phyloP scores from a whole-genome alignment of 2,888 invertebrate species.

The Drosophila mimetica region DNA sequence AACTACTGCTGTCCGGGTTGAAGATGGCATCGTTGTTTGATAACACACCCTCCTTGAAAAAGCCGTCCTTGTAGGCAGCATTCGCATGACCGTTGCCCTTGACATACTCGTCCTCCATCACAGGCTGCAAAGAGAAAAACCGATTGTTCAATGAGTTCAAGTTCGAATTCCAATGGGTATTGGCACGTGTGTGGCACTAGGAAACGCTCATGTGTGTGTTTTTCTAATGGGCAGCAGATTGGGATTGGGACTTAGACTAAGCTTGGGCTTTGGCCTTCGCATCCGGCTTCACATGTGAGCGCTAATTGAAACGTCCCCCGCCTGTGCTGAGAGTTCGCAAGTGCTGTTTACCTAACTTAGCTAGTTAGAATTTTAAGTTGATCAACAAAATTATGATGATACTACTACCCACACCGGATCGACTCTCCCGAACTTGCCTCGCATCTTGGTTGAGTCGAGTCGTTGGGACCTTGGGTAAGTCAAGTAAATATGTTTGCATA shows the following conservation, averaged over 20 bases:
- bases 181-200: slow-evolving; percentile 26
- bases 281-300: slow-evolving; percentile 76
- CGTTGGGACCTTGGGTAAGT: slow-evolving; percentile 3
- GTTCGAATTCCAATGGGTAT: not conserved
- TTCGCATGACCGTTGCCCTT: slow-evolving; percentile 64
- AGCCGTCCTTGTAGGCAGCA: slow-evolving; percentile 75
- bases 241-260: slow-evolving; percentile 33
- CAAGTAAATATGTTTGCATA: slow-evolving; percentile 50
- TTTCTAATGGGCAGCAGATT: slow-evolving; percentile 54
- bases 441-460: slow-evolving; percentile 2
- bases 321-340: slow-evolving; percentile 62
- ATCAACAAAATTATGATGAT: slow-evolving; percentile 47
- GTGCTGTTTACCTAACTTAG: slow-evolving; percentile 71
- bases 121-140: slow-evolving; percentile 85
- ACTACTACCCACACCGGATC: slow-evolving; percentile 19
- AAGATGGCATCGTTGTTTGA: slow-evolving; percentile 82
- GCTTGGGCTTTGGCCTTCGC: slow-evolving; percentile 54
- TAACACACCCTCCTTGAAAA: slow-evolving; percentile 81
- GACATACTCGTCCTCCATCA: slow-evolving; percentile 86
- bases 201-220: slow-evolving; percentile 54
- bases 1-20: slow-evolving; percentile 83
- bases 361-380: slow-evolving; percentile 78
- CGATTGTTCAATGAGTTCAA: slow-evolving; percentile 8
- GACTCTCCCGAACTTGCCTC: slow-evolving; percentile 1
- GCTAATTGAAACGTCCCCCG: slow-evolving; percentile 78